Evolutionary conservation across 2,113 vertebrate genomes (phyloP), one percentile per base, ranked within the genome.

Genomic region (Mixornis gularis): DNA sequence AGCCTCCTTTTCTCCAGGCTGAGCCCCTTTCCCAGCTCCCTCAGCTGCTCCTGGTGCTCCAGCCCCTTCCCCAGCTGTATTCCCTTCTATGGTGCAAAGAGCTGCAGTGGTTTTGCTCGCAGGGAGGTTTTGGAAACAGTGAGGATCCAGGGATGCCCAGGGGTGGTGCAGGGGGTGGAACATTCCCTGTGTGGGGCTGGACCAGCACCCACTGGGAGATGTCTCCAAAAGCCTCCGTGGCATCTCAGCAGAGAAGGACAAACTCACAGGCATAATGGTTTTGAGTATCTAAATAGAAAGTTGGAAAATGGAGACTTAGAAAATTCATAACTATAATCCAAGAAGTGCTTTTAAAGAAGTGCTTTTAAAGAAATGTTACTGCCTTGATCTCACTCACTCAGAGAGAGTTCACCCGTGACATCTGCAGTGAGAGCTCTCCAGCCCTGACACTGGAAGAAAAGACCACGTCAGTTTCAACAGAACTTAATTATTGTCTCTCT

Each of bases 151-250:
- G 55, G 43, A 12, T 34, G 36, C 3, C 4, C 19, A 16, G 71
- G 79, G 43, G 46, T 43, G 44, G 19, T 13, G 17, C 27, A 53
- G 36, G 30, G 7, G 43, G 17, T 3, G 6, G 36, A 29, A 13
- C 51, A 25, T 36, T 8, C 0, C 19, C 21, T 0, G 0, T 3
- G 25, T 4, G 65, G 0, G 7, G 32, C 34, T 59, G 73, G 44
- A 46, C 7, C 59, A 55, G 52, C 62, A 27, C 6, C 34, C 12
- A 2, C 19, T 12, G 6, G 27, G 48, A 30, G 12, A 29, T 8
- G 25, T 26, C 24, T 53, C 36, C 46, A 16, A 72, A 58, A 53
- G 9, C 32, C 49, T 62, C 56, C 0, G 0, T 27, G 49, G 20
- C n/a, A 32, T 8, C 46, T 27, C 72, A 38, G 12, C 5, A 8